A percentile compares a stretch with the other conserved stretches of the same genome.
phyloP scores from a whole-genome alignment of 1,140 invertebrate species.

The Aporrectodea caliginosa region DNA sequence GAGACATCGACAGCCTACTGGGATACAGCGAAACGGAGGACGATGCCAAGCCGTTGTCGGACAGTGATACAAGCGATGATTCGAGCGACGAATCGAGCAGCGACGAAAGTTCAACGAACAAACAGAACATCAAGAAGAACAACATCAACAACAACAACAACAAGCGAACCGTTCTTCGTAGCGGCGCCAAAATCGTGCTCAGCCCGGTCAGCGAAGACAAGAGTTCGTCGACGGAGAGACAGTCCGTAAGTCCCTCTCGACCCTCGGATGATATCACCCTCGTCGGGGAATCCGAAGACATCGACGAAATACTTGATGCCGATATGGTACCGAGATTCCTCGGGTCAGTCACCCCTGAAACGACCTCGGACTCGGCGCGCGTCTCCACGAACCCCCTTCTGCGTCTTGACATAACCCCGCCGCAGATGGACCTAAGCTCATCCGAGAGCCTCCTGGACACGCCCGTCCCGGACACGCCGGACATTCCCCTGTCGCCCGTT shows the following conservation, averaged over 20 bases:
- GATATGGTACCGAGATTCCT: not conserved
- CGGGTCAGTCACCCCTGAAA: not conserved
- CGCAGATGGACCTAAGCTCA: conserved; percentile 3
- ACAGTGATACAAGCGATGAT: not conserved
- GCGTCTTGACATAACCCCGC: not conserved
- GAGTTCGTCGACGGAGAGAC: not conserved
- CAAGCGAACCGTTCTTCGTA: not conserved
- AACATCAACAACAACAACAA: not conserved
- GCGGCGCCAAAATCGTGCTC: not conserved
- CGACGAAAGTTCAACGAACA: conserved; percentile 32
- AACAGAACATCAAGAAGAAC: not conserved
- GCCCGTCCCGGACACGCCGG: conserved; percentile 31
- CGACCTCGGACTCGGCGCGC: not conserved
- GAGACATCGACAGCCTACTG: conserved; percentile 49
- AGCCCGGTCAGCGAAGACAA: not conserved
- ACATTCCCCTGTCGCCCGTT: conserved; percentile 25
- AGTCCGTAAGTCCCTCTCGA: not conserved
- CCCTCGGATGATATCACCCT: not conserved
- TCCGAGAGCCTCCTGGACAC: conserved; percentile 30
- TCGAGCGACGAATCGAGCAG: not conserved
- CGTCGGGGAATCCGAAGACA: not conserved
- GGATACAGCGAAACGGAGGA: conserved; percentile 34
- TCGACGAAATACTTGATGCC: not conserved
- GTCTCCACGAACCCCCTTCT: not conserved
- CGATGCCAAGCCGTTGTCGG: conserved; percentile 13